Evolutionary conservation across 2,888 invertebrate species (phyloP).

Genomic region (Amblyjoppa proteus): DNA sequence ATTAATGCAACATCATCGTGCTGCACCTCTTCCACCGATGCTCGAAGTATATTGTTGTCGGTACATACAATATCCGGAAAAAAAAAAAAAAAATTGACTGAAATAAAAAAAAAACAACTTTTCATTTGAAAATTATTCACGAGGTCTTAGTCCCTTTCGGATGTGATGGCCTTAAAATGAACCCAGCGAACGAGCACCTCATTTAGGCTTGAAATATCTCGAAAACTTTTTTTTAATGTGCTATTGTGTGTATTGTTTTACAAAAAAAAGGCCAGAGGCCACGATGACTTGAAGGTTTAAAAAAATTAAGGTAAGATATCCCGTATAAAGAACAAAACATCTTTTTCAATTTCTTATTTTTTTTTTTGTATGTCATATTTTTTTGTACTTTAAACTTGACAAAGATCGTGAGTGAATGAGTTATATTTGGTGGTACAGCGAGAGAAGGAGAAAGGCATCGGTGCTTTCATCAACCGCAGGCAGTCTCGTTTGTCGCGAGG

Average conservation of each 20-base stretch:
- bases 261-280: not conserved
- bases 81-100: too few relatives aligned
- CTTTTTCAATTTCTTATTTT: not conserved
- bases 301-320: not conserved
- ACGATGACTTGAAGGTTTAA: not conserved
- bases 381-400: not conserved
- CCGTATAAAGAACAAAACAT: not conserved
- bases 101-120: too few relatives aligned
- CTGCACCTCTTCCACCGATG: not conserved
- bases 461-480: constrained; percentile 14
- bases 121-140: too few relatives aligned
- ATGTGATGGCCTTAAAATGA: not conserved
- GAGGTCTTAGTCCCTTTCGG: too few relatives aligned
- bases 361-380: not conserved
- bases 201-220: not conserved
- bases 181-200: not conserved
- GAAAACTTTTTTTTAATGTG: not conserved
- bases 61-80: too few relatives aligned
- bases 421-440: constrained; percentile 15
- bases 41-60: not conserved
- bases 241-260: not conserved
- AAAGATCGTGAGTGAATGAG: constrained; percentile 2
- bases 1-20: not conserved
- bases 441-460: not conserved
- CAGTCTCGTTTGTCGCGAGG: constrained; percentile 16